Conservation (phyloP, 1,140 invertebrate species). For the Physella acuta region DNA sequence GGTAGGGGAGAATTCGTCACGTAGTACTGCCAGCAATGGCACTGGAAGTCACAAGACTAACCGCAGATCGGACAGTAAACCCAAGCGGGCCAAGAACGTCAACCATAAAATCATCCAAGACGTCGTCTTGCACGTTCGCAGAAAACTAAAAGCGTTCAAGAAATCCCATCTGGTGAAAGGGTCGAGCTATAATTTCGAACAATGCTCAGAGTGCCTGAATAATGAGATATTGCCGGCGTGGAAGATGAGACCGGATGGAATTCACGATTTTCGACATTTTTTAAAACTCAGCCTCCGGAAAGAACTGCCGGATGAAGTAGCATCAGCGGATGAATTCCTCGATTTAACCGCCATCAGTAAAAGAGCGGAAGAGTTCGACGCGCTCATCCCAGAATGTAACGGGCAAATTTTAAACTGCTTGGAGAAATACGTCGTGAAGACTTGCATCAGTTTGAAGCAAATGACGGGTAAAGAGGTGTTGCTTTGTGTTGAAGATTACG, state of each 20-base stretch:
- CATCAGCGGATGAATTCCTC: neutral
- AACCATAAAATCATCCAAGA: constrained; percentile 1
- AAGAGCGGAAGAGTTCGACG: neutral
- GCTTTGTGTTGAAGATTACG: neutral
- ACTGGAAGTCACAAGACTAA: no score
- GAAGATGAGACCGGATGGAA: neutral
- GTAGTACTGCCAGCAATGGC: no score
- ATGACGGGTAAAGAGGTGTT: neutral
- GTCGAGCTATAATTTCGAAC: neutral
- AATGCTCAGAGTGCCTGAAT: neutral
- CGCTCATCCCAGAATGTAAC: neutral
- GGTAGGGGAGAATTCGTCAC: no score
- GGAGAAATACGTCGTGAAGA: neutral
- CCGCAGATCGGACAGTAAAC: neutral
- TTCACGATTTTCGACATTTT: neutral
- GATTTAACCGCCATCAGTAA: constrained; percentile 5
- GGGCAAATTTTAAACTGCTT: neutral
- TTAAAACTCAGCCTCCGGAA: neutral
- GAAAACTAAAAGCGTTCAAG: constrained; percentile 5
- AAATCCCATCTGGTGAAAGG: neutral
- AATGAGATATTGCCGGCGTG: neutral
- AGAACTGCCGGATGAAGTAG: neutral
- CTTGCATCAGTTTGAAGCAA: constrained; percentile 7
- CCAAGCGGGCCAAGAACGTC: neutral
- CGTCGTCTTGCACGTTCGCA: neutral